These are phyloP conservation scores for Drymodes brunneopygia DNA, from an alignment of 2,113 vertebrate genomes.

Conservation along the genomic window DNA sequence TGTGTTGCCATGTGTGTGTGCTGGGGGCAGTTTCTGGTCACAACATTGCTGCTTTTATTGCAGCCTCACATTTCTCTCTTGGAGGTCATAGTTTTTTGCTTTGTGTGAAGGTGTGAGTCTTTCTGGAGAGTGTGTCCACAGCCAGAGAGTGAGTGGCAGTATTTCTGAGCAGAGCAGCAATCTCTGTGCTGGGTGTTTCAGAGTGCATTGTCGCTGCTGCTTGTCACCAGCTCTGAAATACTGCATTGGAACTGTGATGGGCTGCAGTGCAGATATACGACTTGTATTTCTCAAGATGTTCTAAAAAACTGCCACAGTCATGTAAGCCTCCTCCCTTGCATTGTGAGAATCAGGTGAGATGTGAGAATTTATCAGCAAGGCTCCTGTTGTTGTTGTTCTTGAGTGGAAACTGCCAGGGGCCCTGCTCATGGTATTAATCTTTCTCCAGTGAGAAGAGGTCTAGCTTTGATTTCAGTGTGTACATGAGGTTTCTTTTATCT, in stretches of 20 bases:
- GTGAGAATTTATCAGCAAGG: background rate
- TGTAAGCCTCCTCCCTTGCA: background rate
- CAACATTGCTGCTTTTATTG: background rate
- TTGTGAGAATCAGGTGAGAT: background rate
- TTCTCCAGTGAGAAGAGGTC: background rate
- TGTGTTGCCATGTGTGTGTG: background rate
- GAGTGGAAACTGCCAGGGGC: background rate
- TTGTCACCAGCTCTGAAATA: background rate
- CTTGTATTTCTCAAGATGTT: background rate
- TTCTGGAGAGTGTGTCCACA: background rate
- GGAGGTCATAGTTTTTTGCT: background rate
- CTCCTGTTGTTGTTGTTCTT: background rate
- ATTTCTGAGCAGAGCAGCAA: background rate
- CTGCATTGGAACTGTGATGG: rapidly evolving
- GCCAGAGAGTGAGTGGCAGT: rapidly evolving
- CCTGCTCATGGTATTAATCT: background rate
- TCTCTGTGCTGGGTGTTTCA: background rate
- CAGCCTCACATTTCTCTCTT: background rate
- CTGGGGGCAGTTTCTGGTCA: background rate
- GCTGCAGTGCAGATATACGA: background rate
- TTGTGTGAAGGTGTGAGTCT: background rate
- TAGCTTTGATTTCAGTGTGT: background rate
- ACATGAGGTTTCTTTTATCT: background rate
- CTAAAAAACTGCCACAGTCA: background rate
- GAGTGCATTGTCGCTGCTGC: background rate